A percentile compares a stretch with the other conserved stretches of the same genome.
Conservation (phyloP, 1,140 invertebrate species). For the Philopotamus ludificatus region DNA sequence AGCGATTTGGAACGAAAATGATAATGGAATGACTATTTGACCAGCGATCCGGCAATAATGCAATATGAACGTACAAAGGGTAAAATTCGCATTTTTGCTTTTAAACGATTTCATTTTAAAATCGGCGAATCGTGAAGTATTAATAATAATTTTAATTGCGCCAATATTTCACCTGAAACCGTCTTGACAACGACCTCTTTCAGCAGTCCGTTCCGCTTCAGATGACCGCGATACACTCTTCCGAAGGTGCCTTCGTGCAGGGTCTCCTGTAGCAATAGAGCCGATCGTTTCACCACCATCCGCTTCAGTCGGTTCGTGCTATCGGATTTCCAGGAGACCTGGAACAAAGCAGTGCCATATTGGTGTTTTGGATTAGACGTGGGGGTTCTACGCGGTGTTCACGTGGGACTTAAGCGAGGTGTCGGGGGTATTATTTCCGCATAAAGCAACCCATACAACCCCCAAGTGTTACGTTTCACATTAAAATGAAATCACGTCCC, state of each 20-base stretch:
- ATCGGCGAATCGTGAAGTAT: too few relatives aligned
- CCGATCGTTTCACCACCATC: constrained; percentile 64
- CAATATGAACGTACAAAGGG: too few relatives aligned
- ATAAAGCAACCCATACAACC: background rate
- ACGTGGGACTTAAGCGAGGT: background rate
- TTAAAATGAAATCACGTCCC: background rate
- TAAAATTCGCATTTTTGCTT: too few relatives aligned
- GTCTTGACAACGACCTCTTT: constrained; percentile 84
- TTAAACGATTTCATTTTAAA: too few relatives aligned
- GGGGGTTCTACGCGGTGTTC: background rate
- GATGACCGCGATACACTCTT: constrained; percentile 71
- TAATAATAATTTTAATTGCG: background rate
- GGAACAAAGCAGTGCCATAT: too few relatives aligned
- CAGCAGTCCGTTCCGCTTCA: constrained; percentile 66
- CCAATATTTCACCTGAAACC: constrained; percentile 64
- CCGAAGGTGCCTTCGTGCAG: constrained; percentile 82
- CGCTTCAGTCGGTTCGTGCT: constrained; percentile 68
- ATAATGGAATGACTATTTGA: constrained; percentile 6
- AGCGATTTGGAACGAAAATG: too few relatives aligned
- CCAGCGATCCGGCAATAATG: background rate
- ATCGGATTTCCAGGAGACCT: constrained; percentile 47
- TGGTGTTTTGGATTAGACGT: too few relatives aligned
- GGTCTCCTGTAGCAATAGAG: constrained; percentile 63
- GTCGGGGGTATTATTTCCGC: background rate
- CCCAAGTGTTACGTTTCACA: background rate